A percentile compares a stretch with the other conserved stretches of the same genome.
Evolutionary conservation across 53 echinoderm and acorn worm species (phyloP).

Genomic region (Holothuria scabra): DNA sequence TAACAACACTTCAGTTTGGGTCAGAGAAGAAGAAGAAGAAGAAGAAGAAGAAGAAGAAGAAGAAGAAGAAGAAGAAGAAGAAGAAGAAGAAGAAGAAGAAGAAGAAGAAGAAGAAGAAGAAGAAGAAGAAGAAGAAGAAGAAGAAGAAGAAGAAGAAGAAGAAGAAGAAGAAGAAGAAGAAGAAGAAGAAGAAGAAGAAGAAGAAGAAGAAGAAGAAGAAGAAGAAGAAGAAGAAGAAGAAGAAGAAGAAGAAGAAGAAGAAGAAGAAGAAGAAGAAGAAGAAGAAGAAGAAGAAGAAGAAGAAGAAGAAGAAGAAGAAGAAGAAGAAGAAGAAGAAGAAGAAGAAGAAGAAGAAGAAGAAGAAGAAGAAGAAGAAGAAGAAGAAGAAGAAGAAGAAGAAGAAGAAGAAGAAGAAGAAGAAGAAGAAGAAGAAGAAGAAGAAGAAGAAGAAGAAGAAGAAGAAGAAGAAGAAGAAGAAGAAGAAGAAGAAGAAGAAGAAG

Average conservation of each 20-base stretch:
- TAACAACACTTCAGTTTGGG: no score
- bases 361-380: neutral
- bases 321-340: neutral
- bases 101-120: no score
- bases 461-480: neutral
- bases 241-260: neutral
- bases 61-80: no score
- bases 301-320: neutral
- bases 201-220: neutral
- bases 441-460: neutral
- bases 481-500: neutral
- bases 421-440: neutral
- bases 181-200: no score
- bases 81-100: no score
- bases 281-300: slow-evolving; percentile 16
- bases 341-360: slow-evolving; percentile 3
- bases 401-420: neutral
- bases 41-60: no score
- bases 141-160: no score
- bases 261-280: neutral
- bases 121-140: no score
- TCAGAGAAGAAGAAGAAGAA: no score
- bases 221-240: neutral
- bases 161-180: neutral
- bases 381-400: neutral